These are phyloP conservation scores for Fringilla coelebs DNA, from an alignment of 2,797 vertebrate genomes.

Conservation along the genomic window DNA sequence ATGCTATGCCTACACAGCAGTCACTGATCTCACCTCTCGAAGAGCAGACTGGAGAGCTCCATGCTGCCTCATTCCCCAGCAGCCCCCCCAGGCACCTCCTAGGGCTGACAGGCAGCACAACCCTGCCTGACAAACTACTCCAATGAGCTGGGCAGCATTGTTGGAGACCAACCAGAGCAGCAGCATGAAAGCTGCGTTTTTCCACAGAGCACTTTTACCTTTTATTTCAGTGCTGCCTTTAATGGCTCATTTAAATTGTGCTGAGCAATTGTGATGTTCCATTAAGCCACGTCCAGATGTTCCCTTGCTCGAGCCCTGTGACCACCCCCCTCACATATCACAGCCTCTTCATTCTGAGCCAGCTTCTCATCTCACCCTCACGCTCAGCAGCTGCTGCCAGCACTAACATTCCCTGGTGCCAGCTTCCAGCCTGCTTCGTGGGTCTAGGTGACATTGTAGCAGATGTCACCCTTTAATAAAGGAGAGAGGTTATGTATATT, in stretches of 20 bases:
- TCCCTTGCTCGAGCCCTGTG: not conserved
- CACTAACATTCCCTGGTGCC: not conserved
- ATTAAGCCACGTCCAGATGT: slow-evolving; percentile 7
- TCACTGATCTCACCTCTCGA: not conserved
- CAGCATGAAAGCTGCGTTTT: not conserved
- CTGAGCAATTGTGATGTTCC: slow-evolving; percentile 10
- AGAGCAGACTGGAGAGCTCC: not conserved
- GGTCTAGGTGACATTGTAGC: not conserved
- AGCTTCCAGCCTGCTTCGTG: not conserved
- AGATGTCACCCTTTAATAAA: not conserved
- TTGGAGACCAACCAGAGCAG: not conserved
- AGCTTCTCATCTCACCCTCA: not conserved
- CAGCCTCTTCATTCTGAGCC: not conserved
- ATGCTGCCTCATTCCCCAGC: not conserved
- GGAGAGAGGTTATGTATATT: not conserved
- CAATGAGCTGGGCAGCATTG: not conserved
- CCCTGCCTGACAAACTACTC: not conserved
- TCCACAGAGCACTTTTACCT: not conserved
- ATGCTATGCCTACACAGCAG: not conserved
- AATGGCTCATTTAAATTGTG: not conserved
- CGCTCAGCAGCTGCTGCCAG: not conserved
- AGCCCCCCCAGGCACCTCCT: not conserved
- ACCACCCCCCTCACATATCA: not conserved
- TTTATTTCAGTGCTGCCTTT: not conserved
- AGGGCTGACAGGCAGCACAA: not conserved